phyloP scores from a whole-genome alignment of 2,888 invertebrate species.

The Drosophila maculinotata region DNA sequence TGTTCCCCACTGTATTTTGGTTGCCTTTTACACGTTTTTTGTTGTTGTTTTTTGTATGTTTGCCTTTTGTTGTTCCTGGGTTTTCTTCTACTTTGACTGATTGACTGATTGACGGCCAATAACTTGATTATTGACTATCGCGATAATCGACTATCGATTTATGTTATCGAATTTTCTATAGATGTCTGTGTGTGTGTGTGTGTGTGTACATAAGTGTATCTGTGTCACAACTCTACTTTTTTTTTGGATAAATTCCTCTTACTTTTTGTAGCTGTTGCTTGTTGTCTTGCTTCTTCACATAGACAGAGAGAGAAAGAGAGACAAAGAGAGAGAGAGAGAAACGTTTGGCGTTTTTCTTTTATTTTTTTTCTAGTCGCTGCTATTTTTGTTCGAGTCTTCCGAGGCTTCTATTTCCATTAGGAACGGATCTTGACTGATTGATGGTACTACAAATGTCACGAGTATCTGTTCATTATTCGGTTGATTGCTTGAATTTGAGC shows the following conservation, averaged over 20 bases:
- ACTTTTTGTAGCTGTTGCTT: constrained; percentile 14
- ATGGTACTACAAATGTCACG: no score
- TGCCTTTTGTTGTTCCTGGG: constrained; percentile 48
- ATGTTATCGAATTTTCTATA: constrained; percentile 27
- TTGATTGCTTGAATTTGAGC: constrained; percentile 48
- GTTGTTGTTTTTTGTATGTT: constrained; percentile 7
- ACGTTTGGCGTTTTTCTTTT: constrained; percentile 26
- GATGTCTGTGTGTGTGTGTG: neutral
- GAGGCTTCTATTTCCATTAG: constrained; percentile 37
- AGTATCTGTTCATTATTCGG: constrained; percentile 54
- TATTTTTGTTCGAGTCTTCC: neutral
- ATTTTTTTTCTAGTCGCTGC: neutral
- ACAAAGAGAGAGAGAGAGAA: constrained; percentile 24
- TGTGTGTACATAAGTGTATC: neutral
- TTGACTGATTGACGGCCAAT: constrained; percentile 37
- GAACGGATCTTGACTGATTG: no score
- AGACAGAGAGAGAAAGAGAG: constrained; percentile 2
- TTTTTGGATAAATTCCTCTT: constrained; percentile 28
- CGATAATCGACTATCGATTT: constrained; percentile 22
- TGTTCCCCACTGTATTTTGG: constrained; percentile 49
- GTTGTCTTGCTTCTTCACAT: constrained; percentile 40
- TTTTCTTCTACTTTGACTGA: constrained; percentile 41
- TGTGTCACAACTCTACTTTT: constrained; percentile 5
- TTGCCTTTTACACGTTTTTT: constrained; percentile 7
- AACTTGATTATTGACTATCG: constrained; percentile 39